Percentiles rank a stretch among this genome's conserved stretches.
Conservation (phyloP, 2,113 vertebrate species). For the Xiphorhynchus elegans region DNA sequence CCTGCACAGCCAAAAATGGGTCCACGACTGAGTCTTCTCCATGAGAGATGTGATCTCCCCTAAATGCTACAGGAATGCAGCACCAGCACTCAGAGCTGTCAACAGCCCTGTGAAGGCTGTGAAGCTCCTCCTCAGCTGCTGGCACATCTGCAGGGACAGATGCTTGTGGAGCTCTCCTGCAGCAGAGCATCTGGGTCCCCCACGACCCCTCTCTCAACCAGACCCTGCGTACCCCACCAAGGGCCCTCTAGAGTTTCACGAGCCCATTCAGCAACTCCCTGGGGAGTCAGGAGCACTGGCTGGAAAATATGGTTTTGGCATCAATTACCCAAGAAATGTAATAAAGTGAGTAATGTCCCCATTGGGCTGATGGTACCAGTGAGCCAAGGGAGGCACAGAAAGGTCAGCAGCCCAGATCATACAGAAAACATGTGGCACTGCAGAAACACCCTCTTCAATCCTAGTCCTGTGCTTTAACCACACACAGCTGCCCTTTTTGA, state of each 20-base stretch:
- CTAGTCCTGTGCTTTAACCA: not conserved
- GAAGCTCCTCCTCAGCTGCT: not conserved
- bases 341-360: not conserved
- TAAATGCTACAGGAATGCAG: not conserved
- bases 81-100: not conserved
- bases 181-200: not conserved
- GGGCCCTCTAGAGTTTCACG: not conserved
- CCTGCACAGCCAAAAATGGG: not conserved
- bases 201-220: not conserved
- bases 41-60: not conserved
- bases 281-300: not conserved
- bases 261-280: not conserved
- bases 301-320: not conserved
- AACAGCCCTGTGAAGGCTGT: not conserved
- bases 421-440: not conserved
- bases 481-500: not conserved
- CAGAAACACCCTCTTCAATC: not conserved
- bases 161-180: not conserved
- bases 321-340: not conserved
- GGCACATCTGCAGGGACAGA: not conserved
- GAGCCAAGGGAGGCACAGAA: not conserved
- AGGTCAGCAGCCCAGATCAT: not conserved
- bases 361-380: fast-evolving
- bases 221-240: fast-evolving
- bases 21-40: not conserved